Evolutionary conservation across 2,797 vertebrate genomes (phyloP).

Genomic region (Acipenser oxyrinchus): DNA sequence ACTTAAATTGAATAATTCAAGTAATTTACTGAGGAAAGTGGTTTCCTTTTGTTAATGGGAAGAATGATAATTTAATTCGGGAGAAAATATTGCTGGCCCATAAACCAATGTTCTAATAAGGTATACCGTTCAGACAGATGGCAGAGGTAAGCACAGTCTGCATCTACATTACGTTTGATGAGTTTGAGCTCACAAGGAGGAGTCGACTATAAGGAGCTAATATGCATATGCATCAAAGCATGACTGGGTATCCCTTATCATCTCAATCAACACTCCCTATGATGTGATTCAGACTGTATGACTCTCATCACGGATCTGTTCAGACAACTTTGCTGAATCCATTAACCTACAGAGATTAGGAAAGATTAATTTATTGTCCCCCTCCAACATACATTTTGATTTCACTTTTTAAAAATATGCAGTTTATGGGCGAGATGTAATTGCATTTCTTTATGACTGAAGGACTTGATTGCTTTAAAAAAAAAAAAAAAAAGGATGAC

Average conservation of each 20-base stretch:
- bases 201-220: not conserved
- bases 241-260: conserved; percentile 9
- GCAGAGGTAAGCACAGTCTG: too few species aligned
- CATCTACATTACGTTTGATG: too few species aligned
- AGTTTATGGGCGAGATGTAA: conserved; percentile 44
- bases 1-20: too few species aligned
- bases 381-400: conserved; percentile 7
- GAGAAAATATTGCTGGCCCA: too few species aligned
- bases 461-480: conserved; percentile 26
- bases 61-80: too few species aligned
- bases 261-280: conserved; percentile 7
- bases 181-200: not conserved
- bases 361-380: not conserved
- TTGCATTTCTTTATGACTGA: conserved; percentile 41
- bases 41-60: too few species aligned
- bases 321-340: not conserved
- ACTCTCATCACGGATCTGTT: not conserved
- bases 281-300: conserved; percentile 3
- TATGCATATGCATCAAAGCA: not conserved
- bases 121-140: too few species aligned
- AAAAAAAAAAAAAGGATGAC: conserved; percentile 12
- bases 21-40: too few species aligned
- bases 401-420: conserved; percentile 19
- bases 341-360: not conserved
- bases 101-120: too few species aligned